Evolutionary conservation across 2,113 vertebrate species (phyloP), one percentile per base, ranked within the genome.

Genomic region (Microcebus ravelobensis): DNA sequence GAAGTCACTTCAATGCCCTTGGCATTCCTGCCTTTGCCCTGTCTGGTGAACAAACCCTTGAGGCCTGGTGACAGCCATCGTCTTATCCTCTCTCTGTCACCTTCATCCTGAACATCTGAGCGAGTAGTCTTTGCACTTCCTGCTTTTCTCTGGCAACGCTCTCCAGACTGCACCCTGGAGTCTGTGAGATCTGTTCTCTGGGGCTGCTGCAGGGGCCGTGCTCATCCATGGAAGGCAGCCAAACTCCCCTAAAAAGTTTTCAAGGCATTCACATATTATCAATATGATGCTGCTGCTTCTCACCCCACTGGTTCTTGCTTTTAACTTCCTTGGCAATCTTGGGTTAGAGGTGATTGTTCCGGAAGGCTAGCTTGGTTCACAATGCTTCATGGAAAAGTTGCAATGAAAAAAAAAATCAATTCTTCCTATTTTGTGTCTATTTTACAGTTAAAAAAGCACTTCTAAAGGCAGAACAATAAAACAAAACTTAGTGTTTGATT

Each of bases 271-370:
- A 0, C 42, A 7, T 3, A 21, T 21, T 2, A 14, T 6, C 2
- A 15, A 14, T 4, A 6, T 6, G 1, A 1, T 0, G 4, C 0
- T 4, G 25, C 7, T 4, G 23, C 11, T 3, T 2, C 3, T 1
- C 23, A 11, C 1, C 0, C 0, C 6, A 20, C 68, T 29, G 34
- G 29, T 13, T 36, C 76, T 36, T 34, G 59, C 2, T 55, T 15
- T 23, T 14, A 25, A 13, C 25, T 61, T 83, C 10, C 3, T 71
- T 5, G 36, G 48, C 57, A 21, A 4, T 73, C 8, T 29, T 8
- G 23, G 39, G 52, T 31, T 29, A 18, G 13, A 61, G 8, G 23
- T 11, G 55, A 21, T 14, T 27, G 2, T 85, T 71, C 25, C 31
- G 2, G 6, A 84, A 81, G 45, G 31, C 5, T 36, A n/a, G 42